Evolutionary conservation across 2,113 vertebrate species (phyloP).

Genomic region (Elephas maximus): DNA sequence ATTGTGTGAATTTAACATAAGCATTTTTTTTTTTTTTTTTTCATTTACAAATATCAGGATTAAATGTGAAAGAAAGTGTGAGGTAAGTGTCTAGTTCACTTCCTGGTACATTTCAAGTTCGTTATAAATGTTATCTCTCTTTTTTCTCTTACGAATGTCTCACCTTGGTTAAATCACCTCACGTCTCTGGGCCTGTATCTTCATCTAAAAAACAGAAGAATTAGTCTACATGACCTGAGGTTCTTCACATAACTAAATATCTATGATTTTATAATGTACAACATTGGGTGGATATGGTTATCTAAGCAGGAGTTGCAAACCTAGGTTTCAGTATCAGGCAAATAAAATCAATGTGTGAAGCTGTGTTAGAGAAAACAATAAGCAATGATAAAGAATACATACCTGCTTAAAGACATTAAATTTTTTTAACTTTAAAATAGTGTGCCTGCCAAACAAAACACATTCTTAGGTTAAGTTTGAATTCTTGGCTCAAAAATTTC

Average conservation of each 20-base stretch:
- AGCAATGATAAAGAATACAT: conserved; percentile 12
- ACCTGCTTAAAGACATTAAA: not conserved
- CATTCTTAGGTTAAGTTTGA: not conserved
- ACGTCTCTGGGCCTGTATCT: not conserved
- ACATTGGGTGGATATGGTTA: not conserved
- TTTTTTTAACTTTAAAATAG: not conserved
- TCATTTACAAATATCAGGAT: not conserved
- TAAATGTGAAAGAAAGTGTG: not conserved
- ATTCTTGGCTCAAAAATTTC: conserved; percentile 19
- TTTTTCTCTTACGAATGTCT: not conserved
- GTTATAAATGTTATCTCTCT: not conserved
- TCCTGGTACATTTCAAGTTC: not conserved
- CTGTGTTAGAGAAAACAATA: not conserved
- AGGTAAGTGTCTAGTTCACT: not conserved
- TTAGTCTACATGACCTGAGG: not conserved
- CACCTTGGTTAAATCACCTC: not conserved
- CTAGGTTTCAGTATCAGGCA: not conserved
- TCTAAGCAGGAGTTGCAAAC: not conserved
- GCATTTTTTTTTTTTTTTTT: not conserved
- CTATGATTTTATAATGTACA: not conserved
- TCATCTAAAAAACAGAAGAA: not conserved
- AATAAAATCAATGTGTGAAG: conserved; percentile 51
- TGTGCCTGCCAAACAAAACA: not conserved
- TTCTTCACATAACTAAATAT: not conserved
- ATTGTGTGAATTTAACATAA: not conserved